Evolutionary conservation across 2,888 invertebrate genomes (phyloP).

Genomic region (Agelastica alni): DNA sequence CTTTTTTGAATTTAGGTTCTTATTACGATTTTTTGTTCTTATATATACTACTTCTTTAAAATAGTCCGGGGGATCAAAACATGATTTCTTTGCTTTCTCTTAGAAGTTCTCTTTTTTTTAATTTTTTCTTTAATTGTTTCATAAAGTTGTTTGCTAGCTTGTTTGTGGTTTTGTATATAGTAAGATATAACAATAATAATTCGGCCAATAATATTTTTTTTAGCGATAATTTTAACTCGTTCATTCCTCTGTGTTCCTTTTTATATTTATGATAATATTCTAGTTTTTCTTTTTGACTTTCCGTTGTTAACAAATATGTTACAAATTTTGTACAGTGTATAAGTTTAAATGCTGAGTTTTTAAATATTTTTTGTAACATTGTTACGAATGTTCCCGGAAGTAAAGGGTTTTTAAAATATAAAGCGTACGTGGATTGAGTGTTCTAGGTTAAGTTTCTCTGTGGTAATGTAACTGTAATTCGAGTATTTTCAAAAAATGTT

Average conservation of each 20-base stretch:
- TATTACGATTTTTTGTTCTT: not conserved
- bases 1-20: not conserved
- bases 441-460: conserved; percentile 12
- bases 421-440: conserved; percentile 19
- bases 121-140: conserved; percentile 20
- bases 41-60: not conserved
- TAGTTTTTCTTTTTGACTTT: not conserved
- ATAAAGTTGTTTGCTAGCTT: conserved; percentile 19
- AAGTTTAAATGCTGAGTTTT: not conserved
- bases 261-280: not conserved
- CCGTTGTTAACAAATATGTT: not conserved
- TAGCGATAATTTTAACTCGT: not conserved
- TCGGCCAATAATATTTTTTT: too few relatives aligned
- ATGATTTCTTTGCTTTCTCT: not conserved
- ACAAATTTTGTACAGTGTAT: not conserved
- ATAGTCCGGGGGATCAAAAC: not conserved
- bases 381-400: not conserved
- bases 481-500: not conserved
- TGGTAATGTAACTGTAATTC: not conserved
- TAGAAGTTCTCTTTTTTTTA: conserved; percentile 14
- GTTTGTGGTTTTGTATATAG: conserved; percentile 28
- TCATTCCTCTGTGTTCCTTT: not conserved
- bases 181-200: conserved; percentile 13
- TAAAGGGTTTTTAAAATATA: not conserved
- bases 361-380: not conserved